A percentile compares a stretch with the other conserved stretches of the same genome.
Evolutionary conservation across 2,113 vertebrate species (phyloP).

Genomic region (Dasyprocta punctata): DNA sequence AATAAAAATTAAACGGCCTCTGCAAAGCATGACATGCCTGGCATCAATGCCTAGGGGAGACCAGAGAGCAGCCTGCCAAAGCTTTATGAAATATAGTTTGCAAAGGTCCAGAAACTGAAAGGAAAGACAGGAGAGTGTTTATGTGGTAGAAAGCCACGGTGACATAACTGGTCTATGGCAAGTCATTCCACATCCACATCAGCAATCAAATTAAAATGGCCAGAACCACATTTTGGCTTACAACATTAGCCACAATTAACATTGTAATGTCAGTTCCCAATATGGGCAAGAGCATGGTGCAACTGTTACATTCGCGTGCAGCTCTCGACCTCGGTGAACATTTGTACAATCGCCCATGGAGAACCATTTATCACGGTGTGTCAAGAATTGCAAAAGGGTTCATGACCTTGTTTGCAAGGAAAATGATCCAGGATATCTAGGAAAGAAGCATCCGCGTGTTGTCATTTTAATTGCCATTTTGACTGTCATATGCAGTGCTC

Average conservation of each 20-base stretch:
- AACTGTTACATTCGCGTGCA: neutral
- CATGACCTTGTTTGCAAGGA: slow-evolving; percentile 36
- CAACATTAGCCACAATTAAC: neutral
- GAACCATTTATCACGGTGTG: slow-evolving; percentile 42
- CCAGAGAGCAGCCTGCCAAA: neutral
- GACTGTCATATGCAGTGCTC: neutral
- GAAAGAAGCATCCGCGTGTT: neutral
- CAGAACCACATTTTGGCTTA: neutral
- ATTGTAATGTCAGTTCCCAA: neutral
- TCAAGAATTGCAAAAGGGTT: slow-evolving; percentile 34
- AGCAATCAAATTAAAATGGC: neutral
- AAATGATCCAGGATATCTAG: slow-evolving; percentile 21
- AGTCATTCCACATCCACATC: neutral
- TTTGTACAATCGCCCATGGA: neutral
- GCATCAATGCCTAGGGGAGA: neutral
- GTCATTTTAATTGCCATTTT: neutral
- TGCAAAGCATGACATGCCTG: neutral
- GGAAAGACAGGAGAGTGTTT: neutral
- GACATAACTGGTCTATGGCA: neutral
- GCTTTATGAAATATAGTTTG: neutral
- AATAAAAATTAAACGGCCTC: neutral
- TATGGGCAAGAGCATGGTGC: neutral
- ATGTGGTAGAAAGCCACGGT: neutral
- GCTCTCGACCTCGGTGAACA: neutral
- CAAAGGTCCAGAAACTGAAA: neutral